Conservation (phyloP, 2,113 vertebrate genomes). For the Lipotes vexillifer region DNA sequence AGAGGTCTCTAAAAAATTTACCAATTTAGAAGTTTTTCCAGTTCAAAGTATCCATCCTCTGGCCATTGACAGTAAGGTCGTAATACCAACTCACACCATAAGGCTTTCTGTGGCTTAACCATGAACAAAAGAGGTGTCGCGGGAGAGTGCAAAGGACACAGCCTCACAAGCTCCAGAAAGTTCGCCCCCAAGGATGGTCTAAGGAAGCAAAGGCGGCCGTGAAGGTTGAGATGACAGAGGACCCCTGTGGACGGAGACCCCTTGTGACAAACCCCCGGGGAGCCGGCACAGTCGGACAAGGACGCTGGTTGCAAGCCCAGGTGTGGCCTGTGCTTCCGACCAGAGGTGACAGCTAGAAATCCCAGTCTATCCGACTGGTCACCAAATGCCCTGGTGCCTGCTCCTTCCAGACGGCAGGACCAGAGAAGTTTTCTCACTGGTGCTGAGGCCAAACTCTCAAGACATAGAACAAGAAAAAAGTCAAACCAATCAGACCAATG, state of each 20-base stretch:
- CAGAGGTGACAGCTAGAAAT: not conserved
- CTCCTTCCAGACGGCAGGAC: not conserved
- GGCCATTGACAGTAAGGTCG: not conserved
- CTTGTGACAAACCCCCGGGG: not conserved
- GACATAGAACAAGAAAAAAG: not conserved
- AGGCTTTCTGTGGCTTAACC: not conserved
- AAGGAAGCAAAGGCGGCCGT: not conserved
- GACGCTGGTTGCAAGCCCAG: too few species aligned
- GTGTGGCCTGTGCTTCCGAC: not conserved
- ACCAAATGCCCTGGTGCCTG: not conserved
- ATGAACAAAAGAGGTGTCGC: not conserved
- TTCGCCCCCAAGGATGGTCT: not conserved
- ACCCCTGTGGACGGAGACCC: not conserved
- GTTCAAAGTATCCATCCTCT: not conserved
- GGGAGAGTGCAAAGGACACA: not conserved
- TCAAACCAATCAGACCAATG: too few species aligned
- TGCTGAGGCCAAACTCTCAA: not conserved
- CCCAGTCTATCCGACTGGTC: not conserved
- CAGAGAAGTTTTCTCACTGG: not conserved
- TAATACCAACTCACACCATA: not conserved
- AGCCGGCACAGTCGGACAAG: rapidly evolving
- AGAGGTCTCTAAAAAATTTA: not conserved
- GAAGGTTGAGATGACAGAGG: not conserved
- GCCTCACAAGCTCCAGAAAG: not conserved
- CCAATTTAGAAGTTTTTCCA: not conserved